phyloP scores from a whole-genome alignment of 2,797 vertebrate species.

The Alosa sapidissima region DNA sequence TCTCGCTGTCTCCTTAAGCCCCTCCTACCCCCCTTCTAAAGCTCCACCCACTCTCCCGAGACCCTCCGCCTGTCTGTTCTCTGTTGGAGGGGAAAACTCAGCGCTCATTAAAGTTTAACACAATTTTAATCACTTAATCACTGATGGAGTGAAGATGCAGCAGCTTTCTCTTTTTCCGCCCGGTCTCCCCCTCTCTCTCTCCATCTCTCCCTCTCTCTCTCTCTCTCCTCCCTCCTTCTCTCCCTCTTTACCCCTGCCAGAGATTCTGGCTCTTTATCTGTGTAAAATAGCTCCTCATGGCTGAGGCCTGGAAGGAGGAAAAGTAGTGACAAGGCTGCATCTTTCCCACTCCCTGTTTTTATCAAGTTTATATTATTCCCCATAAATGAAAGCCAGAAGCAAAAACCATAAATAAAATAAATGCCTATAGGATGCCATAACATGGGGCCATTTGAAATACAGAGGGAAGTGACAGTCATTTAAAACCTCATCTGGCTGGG shows the following conservation, averaged over 20 bases:
- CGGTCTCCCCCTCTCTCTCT: neutral
- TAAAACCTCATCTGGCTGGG: conserved; percentile 63
- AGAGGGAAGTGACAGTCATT: conserved; percentile 65
- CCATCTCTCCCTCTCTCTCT: neutral
- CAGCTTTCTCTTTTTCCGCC: neutral
- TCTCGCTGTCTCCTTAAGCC: conserved; percentile 16
- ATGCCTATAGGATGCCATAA: conserved; percentile 60
- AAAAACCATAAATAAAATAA: conserved; percentile 53
- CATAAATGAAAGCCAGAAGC: conserved; percentile 55
- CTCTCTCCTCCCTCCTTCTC: neutral
- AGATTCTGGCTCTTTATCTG: conserved; percentile 6
- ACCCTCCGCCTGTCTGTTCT: conserved; percentile 11
- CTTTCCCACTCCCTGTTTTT: conserved; percentile 57
- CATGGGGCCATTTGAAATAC: conserved; percentile 57
- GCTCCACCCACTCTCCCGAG: conserved; percentile 38
- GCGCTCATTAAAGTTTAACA: conserved; percentile 53
- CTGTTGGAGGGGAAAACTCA: conserved; percentile 20
- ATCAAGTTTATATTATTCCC: conserved; percentile 61
- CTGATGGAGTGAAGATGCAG: conserved; percentile 32
- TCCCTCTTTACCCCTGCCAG: conserved; percentile 1
- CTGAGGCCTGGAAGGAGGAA: conserved; percentile 28
- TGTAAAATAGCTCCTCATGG: conserved; percentile 24
- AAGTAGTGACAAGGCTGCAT: conserved; percentile 62
- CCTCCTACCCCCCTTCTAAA: conserved; percentile 6
- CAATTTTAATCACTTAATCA: conserved; percentile 50